These are phyloP conservation scores for Carassius gibelio DNA, from an alignment of 2,113 vertebrate species.

Conservation along the genomic window DNA sequence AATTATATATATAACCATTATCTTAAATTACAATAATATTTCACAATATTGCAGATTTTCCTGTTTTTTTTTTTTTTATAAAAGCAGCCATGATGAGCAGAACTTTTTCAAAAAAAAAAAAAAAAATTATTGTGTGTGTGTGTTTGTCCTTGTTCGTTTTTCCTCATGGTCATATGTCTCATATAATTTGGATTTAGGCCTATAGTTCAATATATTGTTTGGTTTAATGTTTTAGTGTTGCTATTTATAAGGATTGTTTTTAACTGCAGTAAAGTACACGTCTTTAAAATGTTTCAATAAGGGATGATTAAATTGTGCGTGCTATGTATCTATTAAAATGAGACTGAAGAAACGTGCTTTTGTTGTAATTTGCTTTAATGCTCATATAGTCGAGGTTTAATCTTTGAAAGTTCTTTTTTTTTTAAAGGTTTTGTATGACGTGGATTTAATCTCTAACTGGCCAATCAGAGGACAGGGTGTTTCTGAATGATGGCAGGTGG, in stretches of 20 bases:
- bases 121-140: too few relatives aligned
- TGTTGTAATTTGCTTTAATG: background rate
- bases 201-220: conserved; percentile 3
- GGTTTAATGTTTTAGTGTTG: conserved; percentile 23
- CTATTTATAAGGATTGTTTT: background rate
- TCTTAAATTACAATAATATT: too few relatives aligned
- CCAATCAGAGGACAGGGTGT: conserved; percentile 3
- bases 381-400: too few relatives aligned
- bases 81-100: too few relatives aligned
- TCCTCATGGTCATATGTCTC: background rate
- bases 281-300: conserved; percentile 1
- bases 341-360: background rate
- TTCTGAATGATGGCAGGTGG: conserved; percentile 5
- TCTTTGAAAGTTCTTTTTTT: background rate
- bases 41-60: too few relatives aligned
- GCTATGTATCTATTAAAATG: conserved; percentile 36
- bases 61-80: too few relatives aligned
- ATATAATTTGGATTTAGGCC: background rate
- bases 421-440: background rate
- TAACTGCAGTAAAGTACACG: background rate
- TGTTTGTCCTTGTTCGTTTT: too few relatives aligned
- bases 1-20: too few relatives aligned
- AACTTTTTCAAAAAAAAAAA: too few relatives aligned
- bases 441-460: background rate
- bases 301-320: conserved; percentile 4